phyloP scores from a whole-genome alignment of 2,888 invertebrate genomes.

The Oegoconia quadripuncta region DNA sequence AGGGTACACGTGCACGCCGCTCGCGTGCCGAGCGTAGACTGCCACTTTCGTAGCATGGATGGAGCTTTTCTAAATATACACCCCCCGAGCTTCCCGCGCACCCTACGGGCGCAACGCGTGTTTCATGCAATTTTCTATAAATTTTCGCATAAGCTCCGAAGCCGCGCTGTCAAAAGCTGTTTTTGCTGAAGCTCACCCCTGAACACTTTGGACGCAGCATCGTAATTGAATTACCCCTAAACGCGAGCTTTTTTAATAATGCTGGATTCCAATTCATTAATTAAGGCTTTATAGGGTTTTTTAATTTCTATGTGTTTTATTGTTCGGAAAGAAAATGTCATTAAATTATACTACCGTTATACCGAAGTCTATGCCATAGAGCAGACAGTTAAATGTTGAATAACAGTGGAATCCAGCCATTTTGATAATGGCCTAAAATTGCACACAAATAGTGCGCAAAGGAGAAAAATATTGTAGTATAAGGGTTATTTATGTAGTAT shows the following conservation, averaged over 20 bases:
- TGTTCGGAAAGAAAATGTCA: no score
- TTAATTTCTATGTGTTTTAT: no score
- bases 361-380: no score
- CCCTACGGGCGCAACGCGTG: constrained; percentile 63
- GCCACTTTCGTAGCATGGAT: constrained; percentile 37
- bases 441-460: no score
- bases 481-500: no score
- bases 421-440: no score
- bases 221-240: constrained; percentile 68
- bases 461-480: no score
- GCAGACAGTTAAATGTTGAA: no score
- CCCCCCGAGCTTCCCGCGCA: constrained; percentile 67
- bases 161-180: constrained; percentile 74
- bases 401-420: no score
- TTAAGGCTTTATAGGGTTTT: no score
- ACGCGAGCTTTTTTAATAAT: constrained; percentile 31
- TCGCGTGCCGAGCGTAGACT: constrained; percentile 61
- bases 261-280: constrained; percentile 5
- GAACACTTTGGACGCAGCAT: constrained; percentile 45
- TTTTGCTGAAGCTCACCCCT: constrained; percentile 53
- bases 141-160: constrained; percentile 74
- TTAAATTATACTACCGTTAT: no score
- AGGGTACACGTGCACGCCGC: constrained; percentile 47
- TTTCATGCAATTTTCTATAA: constrained; percentile 76
- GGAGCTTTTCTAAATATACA: constrained; percentile 73